These are phyloP conservation scores for Brachionichthys hirsutus DNA, from an alignment of 2,113 vertebrate species.

Conservation along the genomic window DNA sequence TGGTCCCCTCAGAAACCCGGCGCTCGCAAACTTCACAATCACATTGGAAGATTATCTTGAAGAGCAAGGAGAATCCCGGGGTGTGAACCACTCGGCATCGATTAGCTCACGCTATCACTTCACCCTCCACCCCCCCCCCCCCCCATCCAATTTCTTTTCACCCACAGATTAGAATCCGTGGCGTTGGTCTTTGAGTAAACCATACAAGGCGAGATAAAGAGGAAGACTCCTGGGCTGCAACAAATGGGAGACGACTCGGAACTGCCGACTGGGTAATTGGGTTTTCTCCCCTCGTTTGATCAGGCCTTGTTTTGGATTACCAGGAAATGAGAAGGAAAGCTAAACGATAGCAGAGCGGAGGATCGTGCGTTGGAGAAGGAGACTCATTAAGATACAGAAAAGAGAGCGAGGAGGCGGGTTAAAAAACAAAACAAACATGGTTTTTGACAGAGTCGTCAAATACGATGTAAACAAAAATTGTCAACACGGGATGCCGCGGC, in stretches of 20 bases:
- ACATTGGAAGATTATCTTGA: conserved; percentile 51
- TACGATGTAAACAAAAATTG: conserved; percentile 36
- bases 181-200: conserved; percentile 65
- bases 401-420: no score
- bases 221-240: conserved; percentile 41
- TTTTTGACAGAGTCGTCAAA: conserved; percentile 34
- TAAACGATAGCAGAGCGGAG: conserved; percentile 44
- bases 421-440: not conserved
- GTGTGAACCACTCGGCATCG: conserved; percentile 54
- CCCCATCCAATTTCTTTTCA: conserved; percentile 49
- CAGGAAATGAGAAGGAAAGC: conserved; percentile 30
- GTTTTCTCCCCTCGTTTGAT: conserved; percentile 66
- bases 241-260: conserved; percentile 60
- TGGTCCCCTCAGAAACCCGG: conserved; percentile 62
- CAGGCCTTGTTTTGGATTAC: conserved; percentile 65
- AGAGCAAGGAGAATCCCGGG: conserved; percentile 51
- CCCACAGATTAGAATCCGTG: conserved; percentile 62
- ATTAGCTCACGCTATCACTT: conserved; percentile 69
- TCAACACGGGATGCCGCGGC: conserved; percentile 39
- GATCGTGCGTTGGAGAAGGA: not conserved
- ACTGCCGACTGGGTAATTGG: conserved; percentile 63
- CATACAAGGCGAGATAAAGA: conserved; percentile 61
- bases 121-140: conserved; percentile 48
- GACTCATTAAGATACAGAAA: no score
- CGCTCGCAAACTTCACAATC: conserved; percentile 50